Evolutionary conservation across 2,797 vertebrate species (phyloP).

Genomic region (Rachycentron canadum): DNA sequence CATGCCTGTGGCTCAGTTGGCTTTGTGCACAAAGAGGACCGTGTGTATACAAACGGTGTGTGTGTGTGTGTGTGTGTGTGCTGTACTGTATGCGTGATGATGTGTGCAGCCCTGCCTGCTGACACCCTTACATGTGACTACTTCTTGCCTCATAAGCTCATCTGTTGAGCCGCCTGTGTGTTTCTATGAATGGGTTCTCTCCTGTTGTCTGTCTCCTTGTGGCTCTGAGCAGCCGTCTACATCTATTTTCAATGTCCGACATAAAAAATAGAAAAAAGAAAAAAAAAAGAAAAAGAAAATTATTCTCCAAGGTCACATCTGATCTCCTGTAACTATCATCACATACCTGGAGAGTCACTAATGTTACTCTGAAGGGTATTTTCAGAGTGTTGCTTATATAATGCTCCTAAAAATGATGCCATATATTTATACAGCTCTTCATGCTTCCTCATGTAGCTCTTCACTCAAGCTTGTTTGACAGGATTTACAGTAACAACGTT

Average conservation of each 20-base stretch:
- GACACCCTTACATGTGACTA: slow-evolving; percentile 41
- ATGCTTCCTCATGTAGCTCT: neutral
- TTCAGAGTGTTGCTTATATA: neutral
- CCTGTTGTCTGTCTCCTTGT: slow-evolving; percentile 35
- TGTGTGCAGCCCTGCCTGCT: slow-evolving; percentile 27
- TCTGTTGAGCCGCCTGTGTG: slow-evolving; percentile 50
- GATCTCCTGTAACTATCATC: neutral
- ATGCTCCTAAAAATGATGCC: neutral
- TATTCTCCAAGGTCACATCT: slow-evolving; percentile 27
- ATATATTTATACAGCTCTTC: neutral
- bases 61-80: slow-evolving; percentile 12
- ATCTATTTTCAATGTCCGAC: slow-evolving; percentile 36
- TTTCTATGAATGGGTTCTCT: slow-evolving; percentile 50
- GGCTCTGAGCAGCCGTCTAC: slow-evolving; percentile 9
- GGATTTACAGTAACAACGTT: neutral
- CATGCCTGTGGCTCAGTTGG: slow-evolving; percentile 45
- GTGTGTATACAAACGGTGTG: neutral
- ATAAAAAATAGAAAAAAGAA: slow-evolving; percentile 20
- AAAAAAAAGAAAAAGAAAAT: slow-evolving; percentile 1
- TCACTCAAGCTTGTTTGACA: neutral
- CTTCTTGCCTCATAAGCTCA: slow-evolving; percentile 36
- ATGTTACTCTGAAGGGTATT: neutral
- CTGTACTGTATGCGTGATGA: neutral
- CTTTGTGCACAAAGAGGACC: slow-evolving; percentile 20
- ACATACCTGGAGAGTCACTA: neutral